Evolutionary conservation across 2,113 vertebrate genomes (phyloP).

Genomic region (Hemicordylus capensis): DNA sequence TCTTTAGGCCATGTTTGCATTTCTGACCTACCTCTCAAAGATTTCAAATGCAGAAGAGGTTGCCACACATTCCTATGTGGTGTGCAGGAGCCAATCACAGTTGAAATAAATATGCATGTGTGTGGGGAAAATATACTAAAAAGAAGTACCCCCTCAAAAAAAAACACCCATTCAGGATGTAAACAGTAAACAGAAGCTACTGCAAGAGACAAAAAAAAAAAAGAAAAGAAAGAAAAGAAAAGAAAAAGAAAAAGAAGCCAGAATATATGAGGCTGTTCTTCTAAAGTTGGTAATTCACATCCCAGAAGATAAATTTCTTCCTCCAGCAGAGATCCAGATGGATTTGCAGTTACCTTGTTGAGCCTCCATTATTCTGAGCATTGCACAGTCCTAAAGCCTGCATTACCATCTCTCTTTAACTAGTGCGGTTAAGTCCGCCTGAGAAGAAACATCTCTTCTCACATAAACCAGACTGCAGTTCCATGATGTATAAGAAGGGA

Average conservation of each 20-base stretch:
- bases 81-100: neutral
- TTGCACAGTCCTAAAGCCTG: neutral
- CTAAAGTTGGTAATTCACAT: neutral
- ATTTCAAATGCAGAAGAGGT: neutral
- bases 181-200: neutral
- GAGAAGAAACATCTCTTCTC: neutral
- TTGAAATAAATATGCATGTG: neutral
- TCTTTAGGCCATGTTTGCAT: neutral
- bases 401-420: neutral
- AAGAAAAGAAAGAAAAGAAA: no score
- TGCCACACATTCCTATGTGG: neutral
- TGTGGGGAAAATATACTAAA: no score
- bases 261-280: neutral
- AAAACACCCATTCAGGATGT: neutral
- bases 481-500: neutral
- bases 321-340: neutral
- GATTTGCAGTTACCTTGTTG: neutral
- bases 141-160: neutral
- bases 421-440: neutral
- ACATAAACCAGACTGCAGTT: neutral
- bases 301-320: neutral
- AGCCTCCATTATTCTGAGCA: neutral
- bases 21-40: neutral
- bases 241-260: neutral
- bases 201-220: no score